A percentile compares a stretch with the other conserved stretches of the same genome.
phyloP scores from a whole-genome alignment of 2,113 vertebrate genomes.

The Acanthisitta chloris region DNA sequence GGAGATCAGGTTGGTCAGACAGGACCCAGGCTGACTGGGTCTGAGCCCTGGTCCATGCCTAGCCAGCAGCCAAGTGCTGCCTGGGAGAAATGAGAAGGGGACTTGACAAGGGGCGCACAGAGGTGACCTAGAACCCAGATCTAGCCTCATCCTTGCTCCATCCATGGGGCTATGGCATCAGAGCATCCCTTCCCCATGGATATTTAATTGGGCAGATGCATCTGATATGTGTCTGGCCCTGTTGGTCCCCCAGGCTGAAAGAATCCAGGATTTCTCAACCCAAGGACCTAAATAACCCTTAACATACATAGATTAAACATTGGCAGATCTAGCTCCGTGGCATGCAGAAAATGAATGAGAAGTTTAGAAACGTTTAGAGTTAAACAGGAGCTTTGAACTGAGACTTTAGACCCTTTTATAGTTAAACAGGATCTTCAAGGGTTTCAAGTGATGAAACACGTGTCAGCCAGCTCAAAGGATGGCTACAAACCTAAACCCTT shows the following conservation, averaged over 20 bases:
- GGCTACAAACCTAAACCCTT: neutral
- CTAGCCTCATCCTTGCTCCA: neutral
- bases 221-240: neutral
- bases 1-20: too few species aligned
- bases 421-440: neutral
- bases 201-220: neutral
- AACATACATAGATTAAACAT: conserved; percentile 29
- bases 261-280: neutral
- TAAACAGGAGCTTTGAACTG: neutral
- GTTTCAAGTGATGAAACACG: neutral
- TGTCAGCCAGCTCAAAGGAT: neutral
- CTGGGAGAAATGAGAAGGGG: fast-evolving
- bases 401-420: neutral
- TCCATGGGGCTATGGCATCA: neutral
- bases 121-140: neutral
- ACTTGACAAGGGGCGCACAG: neutral
- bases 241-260: neutral
- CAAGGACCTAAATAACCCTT: neutral
- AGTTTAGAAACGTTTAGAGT: conserved; percentile 1
- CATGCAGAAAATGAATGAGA: neutral
- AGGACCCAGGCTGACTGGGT: too few species aligned
- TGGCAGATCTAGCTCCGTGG: neutral
- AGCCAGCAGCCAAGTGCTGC: neutral
- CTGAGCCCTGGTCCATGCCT: too few species aligned
- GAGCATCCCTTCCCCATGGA: neutral